Base-by-base conservation (phyloP, 2,888 invertebrate genomes). In the Caenorhabditis macrosperma region DNA sequence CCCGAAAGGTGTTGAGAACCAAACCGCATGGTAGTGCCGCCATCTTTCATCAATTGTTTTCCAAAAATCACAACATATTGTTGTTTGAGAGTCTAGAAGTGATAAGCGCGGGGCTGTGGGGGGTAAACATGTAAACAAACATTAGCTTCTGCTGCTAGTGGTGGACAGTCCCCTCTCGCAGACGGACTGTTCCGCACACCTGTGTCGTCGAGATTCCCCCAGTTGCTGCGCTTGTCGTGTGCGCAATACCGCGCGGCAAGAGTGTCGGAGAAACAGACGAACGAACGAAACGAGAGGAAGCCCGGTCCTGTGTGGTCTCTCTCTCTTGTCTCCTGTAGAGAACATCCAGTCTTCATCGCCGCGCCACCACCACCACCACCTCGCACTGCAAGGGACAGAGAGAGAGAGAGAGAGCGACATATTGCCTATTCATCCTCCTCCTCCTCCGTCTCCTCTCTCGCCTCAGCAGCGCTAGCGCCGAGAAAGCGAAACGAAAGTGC, bases 401-500 rank as follows among this genome's bases (percentile, higher is more conserved):
- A 46, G 20, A n/a, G 41, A n/a, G n/a, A 41, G 41, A 41, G 41
- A 41, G 41, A n/a, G n/a, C 3, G n/a, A 41, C 4, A 46, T n/a
- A 46, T 54, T 54, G 71, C 71, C 63, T 72, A 72, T 72, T 72
- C 71, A 72, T 72, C 71, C 52, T 26, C 30, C 30, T 72, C 71
- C 52, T 46, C 20, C 61, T 61, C 44, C 67, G 26, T 38, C 54
- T 59, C 59, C 12, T 9, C 28, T 5, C 71, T 60, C 71, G 71
- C 60, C 59, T 15, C 55, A n/a, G n/a, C n/a, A n/a, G n/a, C n/a
- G 35, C 35, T 9, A 22, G 10, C 55, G 46, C 54, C 61, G 72
- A 71, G 71, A 63, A 71, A 71, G 71, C 71, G 55, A 71, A 71
- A 71, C 71, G 54, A 59, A 55, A 63, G 64, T 64, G 64, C 57